Percentiles rank a stretch among this genome's conserved stretches.
Conservation (phyloP, 2,113 vertebrate genomes). For the Tyto alba region DNA sequence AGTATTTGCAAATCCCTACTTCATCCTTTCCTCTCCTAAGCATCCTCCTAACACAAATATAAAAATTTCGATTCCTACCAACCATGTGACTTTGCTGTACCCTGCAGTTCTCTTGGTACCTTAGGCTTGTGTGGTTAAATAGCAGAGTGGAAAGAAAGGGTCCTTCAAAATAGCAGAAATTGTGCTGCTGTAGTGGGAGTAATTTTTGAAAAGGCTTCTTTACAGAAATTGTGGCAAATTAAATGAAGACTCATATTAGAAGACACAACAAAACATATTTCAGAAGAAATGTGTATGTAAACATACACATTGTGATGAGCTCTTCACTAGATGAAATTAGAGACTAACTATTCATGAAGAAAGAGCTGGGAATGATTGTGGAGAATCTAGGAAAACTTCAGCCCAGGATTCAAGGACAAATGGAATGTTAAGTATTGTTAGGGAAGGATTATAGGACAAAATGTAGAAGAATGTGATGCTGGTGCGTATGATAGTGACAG, state of each 20-base stretch:
- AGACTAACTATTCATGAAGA: neutral
- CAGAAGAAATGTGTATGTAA: neutral
- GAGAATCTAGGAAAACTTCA: neutral
- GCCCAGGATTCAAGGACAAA: neutral
- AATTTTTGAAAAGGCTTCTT: neutral
- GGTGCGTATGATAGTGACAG: neutral
- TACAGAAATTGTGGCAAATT: neutral
- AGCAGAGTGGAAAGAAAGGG: neutral
- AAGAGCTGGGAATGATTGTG: neutral
- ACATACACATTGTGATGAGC: neutral
- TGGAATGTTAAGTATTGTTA: neutral
- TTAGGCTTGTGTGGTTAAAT: neutral
- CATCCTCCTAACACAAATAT: neutral
- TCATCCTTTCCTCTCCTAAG: neutral
- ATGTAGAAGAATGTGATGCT: neutral
- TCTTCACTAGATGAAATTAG: neutral
- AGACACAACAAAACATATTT: neutral
- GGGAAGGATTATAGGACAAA: neutral
- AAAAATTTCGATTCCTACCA: neutral
- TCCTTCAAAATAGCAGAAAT: neutral
- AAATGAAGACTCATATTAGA: neutral
- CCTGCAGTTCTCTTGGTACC: neutral
- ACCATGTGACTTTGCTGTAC: neutral
- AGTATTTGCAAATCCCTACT: neutral
- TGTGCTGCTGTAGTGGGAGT: neutral